Conservation (phyloP, 2,797 vertebrate genomes). For the Linurgus olivaceus region DNA sequence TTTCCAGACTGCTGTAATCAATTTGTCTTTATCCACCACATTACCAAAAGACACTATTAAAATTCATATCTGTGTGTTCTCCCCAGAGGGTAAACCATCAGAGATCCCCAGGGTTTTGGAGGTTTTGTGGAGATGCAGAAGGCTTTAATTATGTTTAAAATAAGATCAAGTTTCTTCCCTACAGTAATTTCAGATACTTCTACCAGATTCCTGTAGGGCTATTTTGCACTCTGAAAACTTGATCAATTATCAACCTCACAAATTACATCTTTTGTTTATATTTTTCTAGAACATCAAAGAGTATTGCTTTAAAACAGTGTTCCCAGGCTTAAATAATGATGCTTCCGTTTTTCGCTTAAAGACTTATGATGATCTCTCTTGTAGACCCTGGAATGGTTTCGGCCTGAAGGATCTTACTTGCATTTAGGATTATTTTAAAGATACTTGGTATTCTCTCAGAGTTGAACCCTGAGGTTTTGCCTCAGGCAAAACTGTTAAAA, state of each 20-base stretch:
- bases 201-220: slow-evolving; percentile 31
- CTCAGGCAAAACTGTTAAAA: background rate
- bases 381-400: background rate
- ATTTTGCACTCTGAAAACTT: slow-evolving; percentile 44
- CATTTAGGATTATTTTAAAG: background rate
- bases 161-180: slow-evolving; percentile 48
- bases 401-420: background rate
- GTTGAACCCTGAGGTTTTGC: background rate
- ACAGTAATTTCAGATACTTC: slow-evolving; percentile 47
- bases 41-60: slow-evolving; percentile 62
- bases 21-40: slow-evolving; percentile 63
- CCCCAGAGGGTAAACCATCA: slow-evolving; percentile 56
- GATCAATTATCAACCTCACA: slow-evolving; percentile 27
- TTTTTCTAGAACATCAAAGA: slow-evolving; percentile 37
- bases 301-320: background rate
- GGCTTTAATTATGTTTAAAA: slow-evolving; percentile 60
- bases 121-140: slow-evolving; percentile 38
- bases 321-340: slow-evolving; percentile 19
- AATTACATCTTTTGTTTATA: slow-evolving; percentile 38
- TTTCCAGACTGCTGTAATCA: slow-evolving; percentile 57
- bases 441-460: background rate
- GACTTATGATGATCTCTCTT: background rate
- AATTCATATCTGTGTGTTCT: slow-evolving; percentile 61
- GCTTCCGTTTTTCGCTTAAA: background rate
- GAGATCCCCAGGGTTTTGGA: slow-evolving; percentile 42